phyloP scores from a whole-genome alignment of 64 coral and sea anemone species.

The Montipora efflorescens region DNA sequence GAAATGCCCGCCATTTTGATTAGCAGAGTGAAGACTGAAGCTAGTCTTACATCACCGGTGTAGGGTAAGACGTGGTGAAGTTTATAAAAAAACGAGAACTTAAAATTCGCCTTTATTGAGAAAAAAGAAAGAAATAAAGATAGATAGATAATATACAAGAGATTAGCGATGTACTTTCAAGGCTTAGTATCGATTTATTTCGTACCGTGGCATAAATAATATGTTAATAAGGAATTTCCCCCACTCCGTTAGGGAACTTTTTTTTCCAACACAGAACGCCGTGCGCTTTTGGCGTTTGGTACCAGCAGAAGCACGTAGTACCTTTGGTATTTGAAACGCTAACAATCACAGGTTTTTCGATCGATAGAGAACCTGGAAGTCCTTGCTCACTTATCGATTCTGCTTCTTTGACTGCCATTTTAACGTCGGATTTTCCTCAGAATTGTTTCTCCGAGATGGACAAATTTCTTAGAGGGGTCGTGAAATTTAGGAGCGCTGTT shows the following conservation, averaged over 20 bases:
- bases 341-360: too few relatives aligned
- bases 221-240: neutral
- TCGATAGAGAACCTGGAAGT: too few relatives aligned
- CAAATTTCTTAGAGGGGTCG: slow-evolving; percentile 71
- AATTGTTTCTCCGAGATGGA: slow-evolving; percentile 61
- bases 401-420: too few relatives aligned
- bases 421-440: neutral
- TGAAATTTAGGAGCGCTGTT: slow-evolving; percentile 66
- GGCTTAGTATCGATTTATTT: neutral
- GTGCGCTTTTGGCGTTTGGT: neutral
- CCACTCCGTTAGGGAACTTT: neutral
- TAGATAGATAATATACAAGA: too few relatives aligned
- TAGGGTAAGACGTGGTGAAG: neutral
- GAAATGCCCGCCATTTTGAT: slow-evolving; percentile 92
- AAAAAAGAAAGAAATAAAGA: too few relatives aligned
- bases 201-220: neutral
- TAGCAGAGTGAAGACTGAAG: neutral
- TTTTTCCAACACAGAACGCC: neutral
- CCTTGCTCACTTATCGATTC: too few relatives aligned
- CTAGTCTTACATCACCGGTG: neutral
- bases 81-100: too few relatives aligned
- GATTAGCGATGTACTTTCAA: too few relatives aligned
- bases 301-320: neutral
- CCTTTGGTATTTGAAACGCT: too few relatives aligned
- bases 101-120: too few relatives aligned